A percentile compares a stretch with the other conserved stretches of the same genome.
Evolutionary conservation across 2,888 invertebrate genomes (phyloP).

Genomic region (Nasonia oneida): DNA sequence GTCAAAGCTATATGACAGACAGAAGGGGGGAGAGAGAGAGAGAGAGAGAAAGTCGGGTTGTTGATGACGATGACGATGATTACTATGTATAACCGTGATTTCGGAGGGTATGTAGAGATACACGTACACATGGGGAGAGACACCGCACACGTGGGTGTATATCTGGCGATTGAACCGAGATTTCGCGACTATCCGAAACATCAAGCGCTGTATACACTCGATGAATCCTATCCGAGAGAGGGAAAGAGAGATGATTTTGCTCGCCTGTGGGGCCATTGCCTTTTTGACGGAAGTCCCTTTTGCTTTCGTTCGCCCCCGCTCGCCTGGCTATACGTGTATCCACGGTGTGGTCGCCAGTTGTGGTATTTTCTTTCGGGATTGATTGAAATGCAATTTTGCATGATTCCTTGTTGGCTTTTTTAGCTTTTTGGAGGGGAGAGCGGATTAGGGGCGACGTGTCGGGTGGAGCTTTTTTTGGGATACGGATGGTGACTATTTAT

Average conservation of each 20-base stretch:
- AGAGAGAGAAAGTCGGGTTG: constrained; percentile 15
- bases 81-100: constrained; percentile 70
- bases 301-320: constrained; percentile 37
- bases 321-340: background rate
- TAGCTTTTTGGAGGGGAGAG: background rate
- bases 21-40: background rate
- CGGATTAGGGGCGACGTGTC: background rate
- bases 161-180: constrained; percentile 41
- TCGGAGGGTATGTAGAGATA: constrained; percentile 38
- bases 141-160: background rate
- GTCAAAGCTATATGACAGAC: background rate
- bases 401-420: constrained; percentile 25
- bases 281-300: constrained; percentile 51
- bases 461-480: background rate
- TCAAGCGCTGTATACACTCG: constrained; percentile 1
- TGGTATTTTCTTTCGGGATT: constrained; percentile 49
- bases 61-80: constrained; percentile 68
- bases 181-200: constrained; percentile 22
- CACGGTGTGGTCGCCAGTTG: background rate
- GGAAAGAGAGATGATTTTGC: constrained; percentile 32
- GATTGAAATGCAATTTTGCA: constrained; percentile 49
- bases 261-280: constrained; percentile 34
- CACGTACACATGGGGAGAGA: background rate
- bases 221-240: constrained; percentile 15
- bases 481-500: background rate